Percentiles rank a stretch among this genome's conserved stretches.
These are phyloP conservation scores for Yponomeuta sedellus DNA, from an alignment of 2,888 invertebrate genomes.

Conservation along the genomic window DNA sequence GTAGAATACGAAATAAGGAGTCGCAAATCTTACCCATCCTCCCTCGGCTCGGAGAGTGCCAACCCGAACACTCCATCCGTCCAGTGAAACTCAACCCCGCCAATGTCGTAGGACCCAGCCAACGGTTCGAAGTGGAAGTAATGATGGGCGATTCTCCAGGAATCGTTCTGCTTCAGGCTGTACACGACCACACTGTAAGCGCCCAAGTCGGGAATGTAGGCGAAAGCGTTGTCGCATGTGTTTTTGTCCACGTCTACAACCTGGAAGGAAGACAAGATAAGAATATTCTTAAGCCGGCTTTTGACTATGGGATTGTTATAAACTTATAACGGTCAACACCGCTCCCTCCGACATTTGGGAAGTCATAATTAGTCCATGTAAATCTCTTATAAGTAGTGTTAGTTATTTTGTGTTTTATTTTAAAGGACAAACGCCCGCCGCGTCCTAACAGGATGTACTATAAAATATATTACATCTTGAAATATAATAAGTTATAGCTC, in stretches of 20 bases:
- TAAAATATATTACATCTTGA: too few relatives aligned
- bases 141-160: slow-evolving; percentile 88
- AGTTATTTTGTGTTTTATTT: too few relatives aligned
- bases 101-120: slow-evolving; percentile 84
- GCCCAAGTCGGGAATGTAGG: slow-evolving; percentile 86
- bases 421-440: too few relatives aligned
- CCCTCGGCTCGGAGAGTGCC: slow-evolving; percentile 78
- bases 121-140: slow-evolving; percentile 91
- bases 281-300: too few relatives aligned
- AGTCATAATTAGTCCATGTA: too few relatives aligned
- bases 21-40: slow-evolving; percentile 59
- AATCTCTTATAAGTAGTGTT: too few relatives aligned
- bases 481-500: too few relatives aligned
- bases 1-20: too few relatives aligned
- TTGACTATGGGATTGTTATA: too few relatives aligned
- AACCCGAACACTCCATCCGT: slow-evolving; percentile 88
- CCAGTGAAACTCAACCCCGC: slow-evolving; percentile 90
- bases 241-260: slow-evolving; percentile 81
- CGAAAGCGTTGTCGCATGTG: slow-evolving; percentile 85
- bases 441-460: too few relatives aligned
- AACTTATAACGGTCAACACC: too few relatives aligned
- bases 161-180: slow-evolving; percentile 82
- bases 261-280: slow-evolving; percentile 49
- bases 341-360: too few relatives aligned
- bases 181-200: slow-evolving; percentile 87